Base-by-base conservation (phyloP, 2,888 invertebrate genomes). In the Auanema sp. region DNA sequence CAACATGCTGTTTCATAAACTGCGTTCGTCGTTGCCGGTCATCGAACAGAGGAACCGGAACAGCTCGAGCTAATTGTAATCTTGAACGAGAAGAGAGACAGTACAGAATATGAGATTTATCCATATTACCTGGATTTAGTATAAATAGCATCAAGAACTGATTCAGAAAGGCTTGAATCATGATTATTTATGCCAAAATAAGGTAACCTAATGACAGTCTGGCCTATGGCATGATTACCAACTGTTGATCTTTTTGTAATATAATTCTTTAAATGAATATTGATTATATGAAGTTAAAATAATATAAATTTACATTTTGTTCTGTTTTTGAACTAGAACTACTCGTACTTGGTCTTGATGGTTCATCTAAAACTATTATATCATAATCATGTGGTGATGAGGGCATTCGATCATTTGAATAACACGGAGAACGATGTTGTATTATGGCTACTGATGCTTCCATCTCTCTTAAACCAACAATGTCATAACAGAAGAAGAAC, bases 221-320 rank as follows among this genome's bases (percentile, higher is more conserved):
- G 59, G 0, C 66, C 65, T 5, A 71, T 65, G 4, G 65, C 47
- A 54, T 71, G 71, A 5, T 58, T 63, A 24, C 71, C 71, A 24
- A 71, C 71, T 1, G 71, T 71, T 16, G 66, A 65, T 47, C 71
- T 54, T 41, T 66, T 66, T 2, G 59, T 60, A 6, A 71, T 63
- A 53, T 68, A 60, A 21, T 43, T 41, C 24, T 33, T n/a, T 14
- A 54, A 55, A 11, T 10, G 23, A 21, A 58, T 21, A 14, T n/a
- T 33, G 24, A 16, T n/a, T 23, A 47, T 18, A 11, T n/a, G 12
- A 12, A 50, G 50, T 12, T 1, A 11, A 50, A 50, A 2, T 10
- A 1, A 24, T 2, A 5, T n/a, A n/a, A 50, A n/a, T 1, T 23
- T 24, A 16, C 16, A 47, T 21, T 16, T 47, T 47, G 16, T 16